Conservation (phyloP, 64 coral and sea anemone species). For the Stylophora pistillata region DNA sequence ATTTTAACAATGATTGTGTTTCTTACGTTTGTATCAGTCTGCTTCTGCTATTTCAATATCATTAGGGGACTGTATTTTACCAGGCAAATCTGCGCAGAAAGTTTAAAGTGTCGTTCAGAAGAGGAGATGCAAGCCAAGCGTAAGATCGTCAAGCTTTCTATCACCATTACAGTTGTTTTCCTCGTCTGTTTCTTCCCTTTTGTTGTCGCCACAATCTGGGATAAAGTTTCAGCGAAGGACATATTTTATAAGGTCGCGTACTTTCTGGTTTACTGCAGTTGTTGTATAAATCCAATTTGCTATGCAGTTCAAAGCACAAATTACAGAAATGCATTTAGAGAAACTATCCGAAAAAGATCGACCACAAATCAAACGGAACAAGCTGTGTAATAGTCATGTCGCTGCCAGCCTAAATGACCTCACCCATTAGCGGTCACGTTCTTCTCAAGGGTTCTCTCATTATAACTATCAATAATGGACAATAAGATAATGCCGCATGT, state of each 20-base stretch:
- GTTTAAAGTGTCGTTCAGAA: background rate
- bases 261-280: constrained; percentile 20
- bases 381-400: background rate
- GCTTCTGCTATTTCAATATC: constrained; percentile 39
- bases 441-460: no score
- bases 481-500: no score
- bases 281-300: constrained; percentile 14
- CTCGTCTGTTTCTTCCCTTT: constrained; percentile 16
- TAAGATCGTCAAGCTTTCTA: constrained; percentile 18
- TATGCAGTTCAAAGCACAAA: constrained; percentile 22
- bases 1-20: background rate
- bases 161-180: constrained; percentile 10
- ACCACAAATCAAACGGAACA: background rate
- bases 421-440: background rate
- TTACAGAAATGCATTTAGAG: constrained; percentile 15
- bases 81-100: constrained; percentile 1
- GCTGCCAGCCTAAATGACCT: background rate
- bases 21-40: background rate
- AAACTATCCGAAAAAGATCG: constrained; percentile 9
- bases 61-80: constrained; percentile 24
- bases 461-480: no score
- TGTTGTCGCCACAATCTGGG: background rate
- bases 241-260: background rate
- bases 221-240: background rate
- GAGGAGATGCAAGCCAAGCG: constrained; percentile 13